Percentiles rank a stretch among this genome's conserved stretches.
Conservation (phyloP, 2,797 vertebrate species). For the Pelochelys cantorii region DNA sequence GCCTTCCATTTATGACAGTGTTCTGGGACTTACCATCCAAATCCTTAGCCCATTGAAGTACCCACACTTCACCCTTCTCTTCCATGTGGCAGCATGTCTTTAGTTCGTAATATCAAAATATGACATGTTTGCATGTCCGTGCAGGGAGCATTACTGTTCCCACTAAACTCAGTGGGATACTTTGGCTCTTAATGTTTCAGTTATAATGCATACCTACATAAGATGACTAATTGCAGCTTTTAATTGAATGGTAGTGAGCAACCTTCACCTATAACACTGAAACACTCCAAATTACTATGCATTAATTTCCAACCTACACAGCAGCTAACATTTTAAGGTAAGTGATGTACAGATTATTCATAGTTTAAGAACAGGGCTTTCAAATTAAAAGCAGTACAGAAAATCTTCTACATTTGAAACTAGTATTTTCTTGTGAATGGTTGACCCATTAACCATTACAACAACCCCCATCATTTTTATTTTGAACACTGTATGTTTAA, state of each 20-base stretch:
- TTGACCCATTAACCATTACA: neutral
- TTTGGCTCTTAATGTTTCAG: neutral
- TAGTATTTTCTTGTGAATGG: neutral
- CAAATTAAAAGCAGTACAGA: constrained; percentile 34
- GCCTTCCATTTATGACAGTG: neutral
- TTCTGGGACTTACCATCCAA: neutral
- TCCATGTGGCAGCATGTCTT: neutral
- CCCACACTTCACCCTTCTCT: neutral
- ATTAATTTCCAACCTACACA: constrained; percentile 49
- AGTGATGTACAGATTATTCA: constrained; percentile 49
- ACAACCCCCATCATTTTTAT: neutral
- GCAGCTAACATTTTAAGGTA: constrained; percentile 56
- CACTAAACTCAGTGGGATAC: neutral
- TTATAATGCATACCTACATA: neutral
- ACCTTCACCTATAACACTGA: constrained; percentile 28
- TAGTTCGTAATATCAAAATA: neutral
- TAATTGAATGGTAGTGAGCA: constrained; percentile 45
- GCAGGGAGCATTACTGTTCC: rapidly evolving
- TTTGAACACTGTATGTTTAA: neutral
- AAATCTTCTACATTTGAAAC: neutral
- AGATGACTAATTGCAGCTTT: constrained; percentile 1
- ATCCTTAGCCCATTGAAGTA: neutral
- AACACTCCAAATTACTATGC: constrained; percentile 40
- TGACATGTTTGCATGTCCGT: neutral
- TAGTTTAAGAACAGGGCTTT: constrained; percentile 41